These are phyloP conservation scores for Panagrolaimus sp. DNA, from an alignment of 1,140 invertebrate genomes.

Conservation along the genomic window DNA sequence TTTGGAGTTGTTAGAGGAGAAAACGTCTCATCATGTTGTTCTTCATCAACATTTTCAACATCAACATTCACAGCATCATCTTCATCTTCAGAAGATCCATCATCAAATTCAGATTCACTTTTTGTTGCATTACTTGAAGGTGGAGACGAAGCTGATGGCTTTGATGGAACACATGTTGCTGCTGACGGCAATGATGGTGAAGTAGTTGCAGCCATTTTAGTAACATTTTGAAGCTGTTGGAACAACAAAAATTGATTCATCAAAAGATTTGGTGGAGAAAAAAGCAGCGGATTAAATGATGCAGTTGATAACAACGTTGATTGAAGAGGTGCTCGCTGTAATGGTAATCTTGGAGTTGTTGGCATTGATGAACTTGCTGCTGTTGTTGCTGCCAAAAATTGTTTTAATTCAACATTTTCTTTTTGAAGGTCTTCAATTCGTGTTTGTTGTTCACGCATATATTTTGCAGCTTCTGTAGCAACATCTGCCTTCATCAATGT, in stretches of 20 bases:
- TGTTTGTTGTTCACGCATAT: background rate
- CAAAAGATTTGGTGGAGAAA: background rate
- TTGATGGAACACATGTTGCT: no score
- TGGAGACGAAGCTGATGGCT: no score
- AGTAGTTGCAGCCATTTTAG: no score
- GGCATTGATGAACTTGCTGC: background rate
- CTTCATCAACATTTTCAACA: background rate
- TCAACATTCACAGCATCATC: background rate
- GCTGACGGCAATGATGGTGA: no score
- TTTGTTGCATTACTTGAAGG: no score
- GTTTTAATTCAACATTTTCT: no score
- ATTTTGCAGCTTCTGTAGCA: background rate
- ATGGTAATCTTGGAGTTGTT: background rate
- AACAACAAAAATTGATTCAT: no score
- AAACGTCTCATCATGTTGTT: conserved; percentile 3
- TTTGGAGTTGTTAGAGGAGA: background rate
- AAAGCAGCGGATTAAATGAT: background rate
- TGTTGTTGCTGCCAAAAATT: background rate
- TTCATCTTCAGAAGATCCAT: background rate
- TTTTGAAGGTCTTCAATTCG: background rate
- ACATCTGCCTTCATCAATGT: background rate
- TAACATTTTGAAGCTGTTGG: no score
- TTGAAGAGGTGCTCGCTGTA: background rate
- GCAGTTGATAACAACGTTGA: no score
- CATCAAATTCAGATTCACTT: background rate